Evolutionary conservation across 2,888 invertebrate genomes (phyloP).

Genomic region (Cantharis rufa): DNA sequence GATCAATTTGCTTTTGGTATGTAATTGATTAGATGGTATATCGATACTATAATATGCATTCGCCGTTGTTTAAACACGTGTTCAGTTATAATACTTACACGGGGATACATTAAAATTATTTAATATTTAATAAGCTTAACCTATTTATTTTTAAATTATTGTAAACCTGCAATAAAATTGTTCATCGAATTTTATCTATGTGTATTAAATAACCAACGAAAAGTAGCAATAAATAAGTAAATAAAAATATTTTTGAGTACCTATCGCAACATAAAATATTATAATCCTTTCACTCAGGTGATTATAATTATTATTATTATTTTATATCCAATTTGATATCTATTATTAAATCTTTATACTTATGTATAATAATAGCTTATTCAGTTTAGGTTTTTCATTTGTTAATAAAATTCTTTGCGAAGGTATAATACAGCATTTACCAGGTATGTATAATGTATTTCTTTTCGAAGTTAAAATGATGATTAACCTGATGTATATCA

Average conservation of each 20-base stretch:
- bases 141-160: slow-evolving; percentile 14
- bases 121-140: neutral
- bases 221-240: neutral
- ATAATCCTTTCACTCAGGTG: neutral
- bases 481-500: slow-evolving; percentile 24
- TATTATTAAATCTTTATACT: too few relatives aligned
- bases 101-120: neutral
- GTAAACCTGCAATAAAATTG: slow-evolving; percentile 21
- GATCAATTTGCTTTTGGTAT: too few relatives aligned
- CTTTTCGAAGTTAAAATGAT: slow-evolving; percentile 20
- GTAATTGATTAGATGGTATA: neutral
- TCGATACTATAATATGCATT: neutral
- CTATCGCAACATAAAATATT: neutral
- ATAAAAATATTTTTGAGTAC: neutral
- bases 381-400: neutral
- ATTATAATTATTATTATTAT: neutral
- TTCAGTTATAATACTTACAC: slow-evolving; percentile 14
- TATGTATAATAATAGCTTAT: neutral
- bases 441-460: slow-evolving; percentile 7
- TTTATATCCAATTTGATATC: neutral
- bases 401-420: neutral
- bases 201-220: neutral
- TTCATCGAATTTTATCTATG: slow-evolving; percentile 13
- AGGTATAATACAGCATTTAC: neutral
- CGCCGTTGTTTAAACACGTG: slow-evolving; percentile 1